phyloP scores from a whole-genome alignment of 2,797 vertebrate species.

The Fistularia commersonii region DNA sequence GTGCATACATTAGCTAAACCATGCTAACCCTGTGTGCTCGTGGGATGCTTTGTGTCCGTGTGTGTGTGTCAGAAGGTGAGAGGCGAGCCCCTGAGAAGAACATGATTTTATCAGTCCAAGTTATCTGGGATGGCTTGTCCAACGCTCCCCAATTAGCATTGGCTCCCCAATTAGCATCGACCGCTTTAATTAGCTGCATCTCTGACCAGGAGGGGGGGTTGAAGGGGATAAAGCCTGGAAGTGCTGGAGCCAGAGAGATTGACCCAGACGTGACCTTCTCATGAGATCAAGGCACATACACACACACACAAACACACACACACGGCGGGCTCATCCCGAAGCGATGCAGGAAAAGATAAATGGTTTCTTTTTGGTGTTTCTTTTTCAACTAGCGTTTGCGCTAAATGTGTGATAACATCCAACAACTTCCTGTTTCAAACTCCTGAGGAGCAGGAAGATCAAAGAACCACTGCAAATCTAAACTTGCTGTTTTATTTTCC shows the following conservation, averaged over 20 bases:
- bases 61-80: too few relatives aligned
- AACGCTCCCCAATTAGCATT: too few relatives aligned
- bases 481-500: too few relatives aligned
- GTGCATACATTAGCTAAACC: too few relatives aligned
- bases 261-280: constrained; percentile 73
- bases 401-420: constrained; percentile 14
- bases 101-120: too few relatives aligned
- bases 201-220: constrained; percentile 14
- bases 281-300: constrained; percentile 47
- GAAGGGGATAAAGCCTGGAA: constrained; percentile 64
- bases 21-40: too few relatives aligned
- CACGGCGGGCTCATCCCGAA: constrained; percentile 45
- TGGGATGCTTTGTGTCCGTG: too few relatives aligned
- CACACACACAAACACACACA: constrained; percentile 18
- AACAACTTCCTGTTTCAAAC: constrained; percentile 13
- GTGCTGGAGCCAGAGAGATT: constrained; percentile 68
- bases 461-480: too few relatives aligned
- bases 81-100: too few relatives aligned
- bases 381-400: neutral
- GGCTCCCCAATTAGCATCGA: too few relatives aligned
- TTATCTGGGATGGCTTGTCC: too few relatives aligned
- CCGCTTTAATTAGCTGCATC: constrained; percentile 6
- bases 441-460: too few relatives aligned
- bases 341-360: constrained; percentile 42
- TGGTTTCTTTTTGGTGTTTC: neutral